Evolutionary conservation across 2,113 vertebrate genomes (phyloP).

Genomic region (Ifrita kowaldi): DNA sequence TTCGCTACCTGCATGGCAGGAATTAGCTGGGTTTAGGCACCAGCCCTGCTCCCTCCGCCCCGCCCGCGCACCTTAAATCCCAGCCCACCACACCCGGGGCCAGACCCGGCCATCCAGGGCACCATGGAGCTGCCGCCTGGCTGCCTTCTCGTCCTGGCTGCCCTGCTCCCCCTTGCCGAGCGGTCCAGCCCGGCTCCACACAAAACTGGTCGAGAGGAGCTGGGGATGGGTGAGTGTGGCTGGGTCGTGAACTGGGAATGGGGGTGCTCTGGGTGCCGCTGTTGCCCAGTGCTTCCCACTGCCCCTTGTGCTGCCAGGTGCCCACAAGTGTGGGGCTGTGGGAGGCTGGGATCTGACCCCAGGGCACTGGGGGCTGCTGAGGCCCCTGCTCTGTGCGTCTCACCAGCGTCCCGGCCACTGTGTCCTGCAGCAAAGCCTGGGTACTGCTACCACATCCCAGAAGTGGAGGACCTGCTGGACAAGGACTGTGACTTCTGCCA

Average conservation of each 20-base stretch:
- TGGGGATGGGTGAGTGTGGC: neutral
- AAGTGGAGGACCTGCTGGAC: neutral
- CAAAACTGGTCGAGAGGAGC: neutral
- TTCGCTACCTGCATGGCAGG: neutral
- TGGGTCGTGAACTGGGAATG: accelerated
- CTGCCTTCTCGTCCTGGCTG: neutral
- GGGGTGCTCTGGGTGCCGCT: neutral
- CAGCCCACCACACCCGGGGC: neutral
- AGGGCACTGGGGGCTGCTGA: neutral
- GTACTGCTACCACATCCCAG: slow-evolving; percentile 21
- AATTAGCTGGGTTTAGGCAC: neutral
- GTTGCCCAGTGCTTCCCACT: neutral
- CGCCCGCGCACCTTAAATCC: neutral
- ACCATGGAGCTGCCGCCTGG: slow-evolving; percentile 13
- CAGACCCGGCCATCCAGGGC: neutral
- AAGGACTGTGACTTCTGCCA: neutral
- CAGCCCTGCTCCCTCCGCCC: neutral
- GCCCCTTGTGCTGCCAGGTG: accelerated
- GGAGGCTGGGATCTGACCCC: accelerated
- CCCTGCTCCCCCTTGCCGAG: neutral
- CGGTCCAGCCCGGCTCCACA: accelerated
- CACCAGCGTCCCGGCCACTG: accelerated
- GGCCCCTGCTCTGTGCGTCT: neutral
- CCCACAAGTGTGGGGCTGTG: accelerated
- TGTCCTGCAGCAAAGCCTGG: slow-evolving; percentile 7